Base-by-base conservation (phyloP, 2,797 vertebrate genomes). In the Threskiornis aethiopicus region DNA sequence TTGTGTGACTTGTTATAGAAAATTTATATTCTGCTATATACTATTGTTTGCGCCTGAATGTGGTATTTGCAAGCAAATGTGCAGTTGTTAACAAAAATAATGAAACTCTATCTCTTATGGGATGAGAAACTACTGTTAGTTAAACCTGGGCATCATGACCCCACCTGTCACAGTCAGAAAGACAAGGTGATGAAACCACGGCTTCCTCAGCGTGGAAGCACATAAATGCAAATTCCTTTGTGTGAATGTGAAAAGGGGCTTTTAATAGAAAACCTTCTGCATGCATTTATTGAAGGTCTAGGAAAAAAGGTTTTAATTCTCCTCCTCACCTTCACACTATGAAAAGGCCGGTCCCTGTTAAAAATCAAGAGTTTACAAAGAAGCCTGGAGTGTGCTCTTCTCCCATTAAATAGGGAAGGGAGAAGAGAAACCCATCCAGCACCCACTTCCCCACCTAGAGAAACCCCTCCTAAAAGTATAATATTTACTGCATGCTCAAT, bases 191-290 rank as follows among this genome's bases (percentile, higher is more conserved):
- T 62, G 65, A 79, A 95, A 52, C 61, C 62, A 69, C 4, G 0
- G 28, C 29, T 76, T 62, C 80, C 62, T 29, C 24, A 82, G 20
- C 0, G 0, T 21, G 31, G 55, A 87, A 87, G 73, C 80, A 70
- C 15, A 58, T 72, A 84, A 94, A 95, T 84, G 73, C 67, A 94
- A 87, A 96, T 87, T 75, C 39, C 41, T 89, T 86, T 93, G 77
- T 84, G 82, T 69, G 80, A 78, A 66, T 44, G 47, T 90, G 80
- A 84, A 86, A 95, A 81, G n/a, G n/a, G 22, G 9, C n/a, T 41
- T 91, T 44, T 47, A 79, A 78, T 14, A 75, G 76, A 67, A 93
- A 89, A 49, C 42, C 35, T 73, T 77, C 33, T 2, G 12, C 25
- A 4, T 35, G 44, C 39, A 52, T 84, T 85, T 91, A 81, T n/a